Evolutionary conservation across 53 echinoderm and acorn worm genomes (phyloP).

Genomic region (Crossaster papposus): DNA sequence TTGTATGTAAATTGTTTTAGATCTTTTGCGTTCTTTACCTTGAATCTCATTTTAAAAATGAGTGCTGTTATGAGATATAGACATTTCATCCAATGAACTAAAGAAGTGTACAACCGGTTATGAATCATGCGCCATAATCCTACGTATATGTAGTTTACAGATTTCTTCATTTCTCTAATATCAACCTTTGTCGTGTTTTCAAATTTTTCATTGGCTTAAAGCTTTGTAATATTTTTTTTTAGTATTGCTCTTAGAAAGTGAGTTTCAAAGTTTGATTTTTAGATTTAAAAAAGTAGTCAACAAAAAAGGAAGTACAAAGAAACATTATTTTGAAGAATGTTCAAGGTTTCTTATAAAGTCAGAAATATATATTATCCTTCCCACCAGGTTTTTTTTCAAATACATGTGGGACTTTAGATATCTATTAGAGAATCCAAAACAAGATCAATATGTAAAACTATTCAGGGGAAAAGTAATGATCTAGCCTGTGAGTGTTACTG

Average conservation of each 20-base stretch:
- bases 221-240: background rate
- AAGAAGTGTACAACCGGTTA: background rate
- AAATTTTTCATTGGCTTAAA: constrained; percentile 26
- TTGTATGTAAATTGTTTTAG: background rate
- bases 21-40: background rate
- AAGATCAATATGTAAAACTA: background rate
- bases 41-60: constrained; percentile 33
- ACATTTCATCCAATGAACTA: constrained; percentile 41
- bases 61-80: constrained; percentile 1
- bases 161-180: background rate
- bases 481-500: too few relatives aligned
- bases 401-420: background rate
- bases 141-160: constrained; percentile 17
- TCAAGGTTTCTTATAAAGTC: background rate
- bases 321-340: background rate
- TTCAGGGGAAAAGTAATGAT: too few relatives aligned
- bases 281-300: background rate
- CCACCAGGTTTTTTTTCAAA: background rate
- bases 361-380: background rate
- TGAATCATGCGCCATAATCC: constrained; percentile 47
- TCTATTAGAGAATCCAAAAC: background rate
- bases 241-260: background rate
- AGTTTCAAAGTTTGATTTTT: background rate
- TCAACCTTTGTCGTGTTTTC: background rate
- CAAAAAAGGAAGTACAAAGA: background rate